A percentile compares a stretch with the other conserved stretches of the same genome.
phyloP scores from a whole-genome alignment of 2,797 vertebrate species.

The Holocentrus rufus region DNA sequence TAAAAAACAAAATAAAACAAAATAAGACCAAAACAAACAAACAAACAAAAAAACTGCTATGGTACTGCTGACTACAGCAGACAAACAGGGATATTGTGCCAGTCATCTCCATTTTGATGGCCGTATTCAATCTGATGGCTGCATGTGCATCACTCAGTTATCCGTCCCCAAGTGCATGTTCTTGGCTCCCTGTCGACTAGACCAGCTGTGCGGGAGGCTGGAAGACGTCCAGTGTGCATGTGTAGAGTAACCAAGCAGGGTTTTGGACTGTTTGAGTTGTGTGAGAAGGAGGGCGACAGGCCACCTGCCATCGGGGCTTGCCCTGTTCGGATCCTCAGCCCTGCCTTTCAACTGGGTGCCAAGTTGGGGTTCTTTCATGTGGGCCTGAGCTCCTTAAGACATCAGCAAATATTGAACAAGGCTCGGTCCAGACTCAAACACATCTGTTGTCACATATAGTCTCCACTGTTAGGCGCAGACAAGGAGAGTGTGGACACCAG shows the following conservation, averaged over 20 bases:
- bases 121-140: slow-evolving; percentile 38
- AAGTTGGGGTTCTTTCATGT: slow-evolving; percentile 78
- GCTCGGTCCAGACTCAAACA: slow-evolving; percentile 77
- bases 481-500: slow-evolving; percentile 53
- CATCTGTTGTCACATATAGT: slow-evolving; percentile 79
- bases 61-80: neutral
- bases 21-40: too few species aligned
- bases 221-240: slow-evolving; percentile 71
- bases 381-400: slow-evolving; percentile 81
- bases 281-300: slow-evolving; percentile 69
- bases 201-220: slow-evolving; percentile 73
- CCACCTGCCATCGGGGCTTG: slow-evolving; percentile 78
- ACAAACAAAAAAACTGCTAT: too few species aligned
- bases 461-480: slow-evolving; percentile 56
- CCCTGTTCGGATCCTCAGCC: slow-evolving; percentile 66
- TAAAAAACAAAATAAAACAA: too few species aligned
- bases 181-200: slow-evolving; percentile 51
- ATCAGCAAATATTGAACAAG: slow-evolving; percentile 79
- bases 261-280: slow-evolving; percentile 72
- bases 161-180: slow-evolving; percentile 64
- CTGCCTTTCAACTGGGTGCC: slow-evolving; percentile 78
- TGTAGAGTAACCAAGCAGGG: slow-evolving; percentile 67
- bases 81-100: slow-evolving; percentile 35
- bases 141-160: slow-evolving; percentile 41
- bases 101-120: slow-evolving; percentile 40